Base-by-base conservation (phyloP, 2,888 invertebrate species). In the Cepaea hortensis region DNA sequence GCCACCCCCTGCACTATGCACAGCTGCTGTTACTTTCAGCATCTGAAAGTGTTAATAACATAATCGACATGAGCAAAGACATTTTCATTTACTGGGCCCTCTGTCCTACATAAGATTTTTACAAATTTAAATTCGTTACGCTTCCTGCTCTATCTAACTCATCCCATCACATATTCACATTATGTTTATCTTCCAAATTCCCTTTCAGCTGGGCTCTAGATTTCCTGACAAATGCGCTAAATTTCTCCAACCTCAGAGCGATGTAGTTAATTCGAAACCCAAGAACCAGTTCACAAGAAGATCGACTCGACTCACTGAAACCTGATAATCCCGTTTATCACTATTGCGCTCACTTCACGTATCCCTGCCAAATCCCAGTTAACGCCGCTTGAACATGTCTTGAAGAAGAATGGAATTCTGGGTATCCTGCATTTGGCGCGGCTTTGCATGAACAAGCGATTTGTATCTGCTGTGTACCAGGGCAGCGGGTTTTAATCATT, bases 281-380 rank as follows among this genome's bases (percentile, higher is more conserved):
- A 70, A 50, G 23, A 61, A 11, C 77, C 77, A 79, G 61, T 13
- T 79, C 61, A 15, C 23, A n/a, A 5, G 72, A 50, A 68, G 70
- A 81, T 81, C 72, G 70, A 70, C 81, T 83, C 50, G 23, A 61
- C 75, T 20, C 46, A 15, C 50, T 83, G 75, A 83, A 62, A 13
- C 83, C 75, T n/a, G 20, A 62, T 62, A 65, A 83, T 72, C 83
- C 73, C 61, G 75, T 83, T 83, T 83, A 83, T 83, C 75, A 83
- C 83, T 13, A 46, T 62, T 62, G 6, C 6, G 83, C 75, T 65
- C 61, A 62, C 61, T 62, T 61, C 46, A 73, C 5, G 55, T 35
- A 61, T 75, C 75, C 75, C 75, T 15, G 46, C 7, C n/a, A 75
- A 83, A 83, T 73, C 83, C 83, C 15, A 50, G 83, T 75, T 83